Evolutionary conservation across 2,113 vertebrate species (phyloP).

Genomic region (Sinocyclocheilus grahami): DNA sequence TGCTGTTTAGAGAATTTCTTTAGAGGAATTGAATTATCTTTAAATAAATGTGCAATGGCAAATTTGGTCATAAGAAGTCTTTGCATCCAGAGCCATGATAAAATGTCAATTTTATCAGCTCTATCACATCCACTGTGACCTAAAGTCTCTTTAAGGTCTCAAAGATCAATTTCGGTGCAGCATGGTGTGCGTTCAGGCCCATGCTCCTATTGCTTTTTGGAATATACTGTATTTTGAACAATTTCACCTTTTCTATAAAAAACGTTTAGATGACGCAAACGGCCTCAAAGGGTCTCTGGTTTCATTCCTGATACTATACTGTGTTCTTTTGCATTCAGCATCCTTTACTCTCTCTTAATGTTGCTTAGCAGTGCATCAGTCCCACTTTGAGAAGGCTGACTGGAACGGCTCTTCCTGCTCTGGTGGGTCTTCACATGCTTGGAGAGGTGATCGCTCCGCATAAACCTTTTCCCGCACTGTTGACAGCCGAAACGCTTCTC

Average conservation of each 20-base stretch:
- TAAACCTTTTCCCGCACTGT: slow-evolving; percentile 85
- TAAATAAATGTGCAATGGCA: slow-evolving; percentile 50
- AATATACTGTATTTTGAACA: slow-evolving; percentile 1
- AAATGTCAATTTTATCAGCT: neutral
- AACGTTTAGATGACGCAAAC: neutral
- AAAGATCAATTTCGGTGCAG: slow-evolving; percentile 8
- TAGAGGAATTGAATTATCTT: slow-evolving; percentile 7
- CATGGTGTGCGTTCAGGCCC: neutral
- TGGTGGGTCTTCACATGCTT: slow-evolving; percentile 88
- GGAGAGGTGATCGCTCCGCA: slow-evolving; percentile 86
- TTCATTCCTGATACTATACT: neutral
- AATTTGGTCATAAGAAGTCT: slow-evolving; percentile 14
- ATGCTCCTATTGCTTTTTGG: neutral
- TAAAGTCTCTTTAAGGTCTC: slow-evolving; percentile 22
- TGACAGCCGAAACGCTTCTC: slow-evolving; percentile 86
- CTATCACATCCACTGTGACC: neutral
- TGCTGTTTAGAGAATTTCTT: slow-evolving; percentile 18
- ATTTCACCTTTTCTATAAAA: neutral
- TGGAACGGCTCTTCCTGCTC: slow-evolving; percentile 75
- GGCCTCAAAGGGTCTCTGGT: neutral
- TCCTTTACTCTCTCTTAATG: slow-evolving; percentile 79
- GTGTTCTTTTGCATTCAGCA: slow-evolving; percentile 3
- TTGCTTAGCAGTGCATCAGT: slow-evolving; percentile 69
- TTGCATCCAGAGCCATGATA: slow-evolving; percentile 4
- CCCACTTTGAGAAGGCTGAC: slow-evolving; percentile 62